Percentiles rank a stretch among this genome's conserved stretches.
Evolutionary conservation across 2,113 vertebrate species (phyloP).

Genomic region (Psophia crepitans): DNA sequence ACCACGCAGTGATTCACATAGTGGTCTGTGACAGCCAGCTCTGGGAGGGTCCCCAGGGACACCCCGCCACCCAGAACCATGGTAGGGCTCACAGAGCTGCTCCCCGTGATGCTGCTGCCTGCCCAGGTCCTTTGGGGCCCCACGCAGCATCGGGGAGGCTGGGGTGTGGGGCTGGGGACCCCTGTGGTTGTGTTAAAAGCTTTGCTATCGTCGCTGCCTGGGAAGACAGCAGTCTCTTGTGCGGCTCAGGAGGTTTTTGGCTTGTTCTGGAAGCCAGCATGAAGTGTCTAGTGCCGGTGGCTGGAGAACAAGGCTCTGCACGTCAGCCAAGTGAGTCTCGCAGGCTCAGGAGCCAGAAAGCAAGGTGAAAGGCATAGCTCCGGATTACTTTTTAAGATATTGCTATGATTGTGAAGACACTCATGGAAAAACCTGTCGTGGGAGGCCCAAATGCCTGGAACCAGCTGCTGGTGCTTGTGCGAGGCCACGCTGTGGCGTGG

Average conservation of each 20-base stretch:
- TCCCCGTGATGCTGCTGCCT: fast-evolving
- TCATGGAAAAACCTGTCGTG: fast-evolving
- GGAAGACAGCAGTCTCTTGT: neutral
- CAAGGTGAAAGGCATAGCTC: neutral
- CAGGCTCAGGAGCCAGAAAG: neutral
- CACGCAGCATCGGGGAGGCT: neutral
- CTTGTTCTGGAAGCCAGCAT: neutral
- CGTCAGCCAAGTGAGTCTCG: neutral
- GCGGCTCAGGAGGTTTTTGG: neutral
- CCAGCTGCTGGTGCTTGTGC: fast-evolving
- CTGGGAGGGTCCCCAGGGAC: fast-evolving
- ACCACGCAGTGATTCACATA: fast-evolving
- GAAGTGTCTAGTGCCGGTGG: neutral
- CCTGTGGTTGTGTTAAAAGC: neutral
- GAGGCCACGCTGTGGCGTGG: fast-evolving
- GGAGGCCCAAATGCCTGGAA: neutral
- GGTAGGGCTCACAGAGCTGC: neutral
- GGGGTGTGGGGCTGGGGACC: neutral
- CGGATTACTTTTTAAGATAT: neutral
- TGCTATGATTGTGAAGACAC: neutral
- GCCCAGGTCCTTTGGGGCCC: neutral
- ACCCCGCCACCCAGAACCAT: fast-evolving
- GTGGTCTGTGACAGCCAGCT: neutral
- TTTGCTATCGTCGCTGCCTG: neutral
- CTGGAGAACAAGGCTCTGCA: neutral